Conservation (phyloP, 1,140 invertebrate genomes). For the Cyrtorhinus lividipennis region DNA sequence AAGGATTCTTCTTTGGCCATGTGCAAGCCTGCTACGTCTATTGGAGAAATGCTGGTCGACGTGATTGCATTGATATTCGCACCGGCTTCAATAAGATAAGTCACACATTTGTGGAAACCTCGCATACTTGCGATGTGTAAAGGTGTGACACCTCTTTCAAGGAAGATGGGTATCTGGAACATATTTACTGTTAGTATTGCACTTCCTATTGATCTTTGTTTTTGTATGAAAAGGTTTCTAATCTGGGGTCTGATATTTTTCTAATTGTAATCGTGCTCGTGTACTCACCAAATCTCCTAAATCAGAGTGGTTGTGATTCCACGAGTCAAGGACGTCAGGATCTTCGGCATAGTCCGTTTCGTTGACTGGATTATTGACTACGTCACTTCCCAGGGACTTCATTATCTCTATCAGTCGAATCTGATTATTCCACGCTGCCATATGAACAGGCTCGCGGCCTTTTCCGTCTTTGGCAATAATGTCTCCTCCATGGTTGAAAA, state of each 20-base stretch:
- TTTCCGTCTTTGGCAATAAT: conserved; percentile 29
- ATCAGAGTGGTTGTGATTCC: conserved; percentile 24
- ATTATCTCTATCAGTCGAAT: conserved; percentile 28
- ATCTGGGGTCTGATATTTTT: too few relatives aligned
- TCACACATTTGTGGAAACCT: conserved; percentile 13
- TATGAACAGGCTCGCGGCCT: conserved; percentile 33
- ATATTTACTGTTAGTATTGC: too few relatives aligned
- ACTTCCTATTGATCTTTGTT: too few relatives aligned
- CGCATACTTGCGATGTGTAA: conserved; percentile 22
- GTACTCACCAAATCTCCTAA: conserved; percentile 16
- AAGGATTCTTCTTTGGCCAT: background rate
- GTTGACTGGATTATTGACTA: background rate
- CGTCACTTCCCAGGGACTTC: too few relatives aligned
- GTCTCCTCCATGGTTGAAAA: conserved; percentile 32
- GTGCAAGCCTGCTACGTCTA: background rate
- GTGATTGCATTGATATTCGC: background rate
- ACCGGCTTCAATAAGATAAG: background rate
- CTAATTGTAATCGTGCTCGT: too few relatives aligned
- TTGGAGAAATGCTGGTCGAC: background rate
- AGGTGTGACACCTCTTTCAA: conserved; percentile 15
- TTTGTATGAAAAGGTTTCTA: too few relatives aligned
- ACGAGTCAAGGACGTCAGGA: conserved; percentile 20
- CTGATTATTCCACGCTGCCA: conserved; percentile 33
- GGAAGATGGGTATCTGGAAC: background rate
- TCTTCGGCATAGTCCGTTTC: background rate